Evolutionary conservation across 2,888 invertebrate species (phyloP).

Genomic region (Biston betularia): DNA sequence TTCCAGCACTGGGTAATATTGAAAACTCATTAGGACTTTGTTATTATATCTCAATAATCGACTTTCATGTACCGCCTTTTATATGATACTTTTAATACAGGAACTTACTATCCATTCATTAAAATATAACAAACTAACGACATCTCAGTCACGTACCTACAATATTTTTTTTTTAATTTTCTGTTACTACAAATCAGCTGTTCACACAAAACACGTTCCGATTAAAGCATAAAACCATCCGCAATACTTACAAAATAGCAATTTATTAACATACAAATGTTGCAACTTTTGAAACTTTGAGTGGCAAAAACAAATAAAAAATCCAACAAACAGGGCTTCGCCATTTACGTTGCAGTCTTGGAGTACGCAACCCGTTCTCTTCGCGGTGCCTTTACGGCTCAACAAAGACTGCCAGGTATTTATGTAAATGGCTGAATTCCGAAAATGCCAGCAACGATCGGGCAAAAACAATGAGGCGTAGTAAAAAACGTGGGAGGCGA

Average conservation of each 20-base stretch:
- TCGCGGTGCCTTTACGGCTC: constrained; percentile 81
- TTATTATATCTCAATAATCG: constrained; percentile 47
- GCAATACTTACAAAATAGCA: constrained; percentile 40
- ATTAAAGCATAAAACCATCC: constrained; percentile 41
- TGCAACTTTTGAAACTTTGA: constrained; percentile 57
- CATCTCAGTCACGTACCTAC: too few species aligned
- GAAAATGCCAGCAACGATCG: constrained; percentile 73
- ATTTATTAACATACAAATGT: constrained; percentile 55
- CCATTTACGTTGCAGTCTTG: constrained; percentile 55
- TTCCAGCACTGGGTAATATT: constrained; percentile 60
- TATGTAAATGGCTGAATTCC: constrained; percentile 84
- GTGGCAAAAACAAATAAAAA: constrained; percentile 61
- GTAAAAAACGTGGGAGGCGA: constrained; percentile 75
- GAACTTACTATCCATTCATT: too few species aligned
- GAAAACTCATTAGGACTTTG: constrained; percentile 65
- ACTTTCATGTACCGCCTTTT: constrained; percentile 18
- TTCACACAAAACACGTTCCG: constrained; percentile 3
- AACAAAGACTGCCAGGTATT: constrained; percentile 79
- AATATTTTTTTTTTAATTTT: too few species aligned
- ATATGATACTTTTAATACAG: not conserved
- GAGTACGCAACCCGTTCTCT: constrained; percentile 54
- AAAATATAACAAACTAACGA: too few species aligned
- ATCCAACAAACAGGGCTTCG: constrained; percentile 50
- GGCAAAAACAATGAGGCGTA: constrained; percentile 74
- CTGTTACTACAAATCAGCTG: too few species aligned